Evolutionary conservation across 2,797 vertebrate species (phyloP).

Genomic region (Thalassophryne amazonica): DNA sequence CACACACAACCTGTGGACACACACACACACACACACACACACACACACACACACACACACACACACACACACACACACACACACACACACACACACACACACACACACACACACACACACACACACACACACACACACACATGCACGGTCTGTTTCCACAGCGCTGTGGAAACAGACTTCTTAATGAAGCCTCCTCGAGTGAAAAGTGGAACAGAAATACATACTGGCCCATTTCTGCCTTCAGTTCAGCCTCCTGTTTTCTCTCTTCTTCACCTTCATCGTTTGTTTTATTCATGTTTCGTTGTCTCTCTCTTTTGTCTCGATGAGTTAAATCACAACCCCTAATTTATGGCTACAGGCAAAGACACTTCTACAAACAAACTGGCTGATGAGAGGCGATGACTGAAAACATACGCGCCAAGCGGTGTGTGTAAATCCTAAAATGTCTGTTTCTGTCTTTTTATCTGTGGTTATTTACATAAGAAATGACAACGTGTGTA

Average conservation of each 20-base stretch:
- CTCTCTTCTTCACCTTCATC: slow-evolving; percentile 46
- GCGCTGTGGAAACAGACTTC: slow-evolving; percentile 81
- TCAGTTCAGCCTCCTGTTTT: slow-evolving; percentile 58
- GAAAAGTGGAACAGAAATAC: slow-evolving; percentile 79
- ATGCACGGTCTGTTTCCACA: too few species aligned
- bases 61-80: slow-evolving; percentile 10
- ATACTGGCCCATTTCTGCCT: slow-evolving; percentile 80
- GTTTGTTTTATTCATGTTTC: slow-evolving; percentile 78
- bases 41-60: neutral
- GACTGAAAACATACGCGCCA: slow-evolving; percentile 64
- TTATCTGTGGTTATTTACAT: slow-evolving; percentile 76
- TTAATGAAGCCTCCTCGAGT: slow-evolving; percentile 80
- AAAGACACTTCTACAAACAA: slow-evolving; percentile 71
- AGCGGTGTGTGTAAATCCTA: slow-evolving; percentile 61
- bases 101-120: neutral
- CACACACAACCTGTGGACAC: slow-evolving; percentile 26
- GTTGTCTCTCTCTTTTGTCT: slow-evolving; percentile 74
- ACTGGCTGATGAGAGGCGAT: slow-evolving; percentile 67
- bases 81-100: neutral
- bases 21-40: neutral
- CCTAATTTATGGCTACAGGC: slow-evolving; percentile 73
- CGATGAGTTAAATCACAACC: slow-evolving; percentile 74
- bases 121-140: too few species aligned
- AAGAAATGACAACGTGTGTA: slow-evolving; percentile 70
- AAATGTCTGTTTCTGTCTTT: slow-evolving; percentile 72